Base-by-base conservation (phyloP, 2,888 invertebrate species). In the Andrena fulva region DNA sequence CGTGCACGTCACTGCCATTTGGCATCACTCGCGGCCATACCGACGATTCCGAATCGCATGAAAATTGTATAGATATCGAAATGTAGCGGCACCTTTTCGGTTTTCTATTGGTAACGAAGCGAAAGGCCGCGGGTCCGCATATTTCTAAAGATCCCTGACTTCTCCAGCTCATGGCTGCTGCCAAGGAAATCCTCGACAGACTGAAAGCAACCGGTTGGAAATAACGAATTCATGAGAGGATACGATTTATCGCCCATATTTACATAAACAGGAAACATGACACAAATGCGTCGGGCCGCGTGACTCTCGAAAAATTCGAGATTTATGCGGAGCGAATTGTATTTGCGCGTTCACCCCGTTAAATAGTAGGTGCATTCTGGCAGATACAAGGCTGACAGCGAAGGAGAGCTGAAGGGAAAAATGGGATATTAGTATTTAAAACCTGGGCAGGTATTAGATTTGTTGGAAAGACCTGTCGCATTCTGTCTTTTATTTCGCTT, bases 181-280 rank as follows among this genome's bases (percentile, higher is more conserved):
- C 50, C 16, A 62, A 74, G 69, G 59, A 20, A 62, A 75, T 70
- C 68, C 52, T 35, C 48, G 80, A 35, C 68, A 20, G n/a, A 59
- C 54, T 59, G 50, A 81, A 89, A 79, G 89, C 91, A 91, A 87
- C 89, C 90, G 86, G 87, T 89, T 90, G 92, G 91, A 93, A 93
- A 90, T 89, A 91, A 92, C 91, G 90, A 91, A 93, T 93, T 92
- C 92, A 90, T 87, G 89, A 90, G 88, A 89, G 86, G 90, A 89
- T 89, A 86, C 85, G 89, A 93, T 93, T 92, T 93, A 93, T 92
- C 87, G 90, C 84, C 84, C 35, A 81, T 90, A 91, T 92, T 92
- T 92, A 88, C 92, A 92, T 91, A 89, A 90, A 89, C 89, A 86
- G 90, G 89, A 90, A 87, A 89, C 87, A 86, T 79, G 89, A 86